These are phyloP conservation scores for Drosophila pegasa DNA, from an alignment of 2,888 invertebrate genomes.

Conservation along the genomic window DNA sequence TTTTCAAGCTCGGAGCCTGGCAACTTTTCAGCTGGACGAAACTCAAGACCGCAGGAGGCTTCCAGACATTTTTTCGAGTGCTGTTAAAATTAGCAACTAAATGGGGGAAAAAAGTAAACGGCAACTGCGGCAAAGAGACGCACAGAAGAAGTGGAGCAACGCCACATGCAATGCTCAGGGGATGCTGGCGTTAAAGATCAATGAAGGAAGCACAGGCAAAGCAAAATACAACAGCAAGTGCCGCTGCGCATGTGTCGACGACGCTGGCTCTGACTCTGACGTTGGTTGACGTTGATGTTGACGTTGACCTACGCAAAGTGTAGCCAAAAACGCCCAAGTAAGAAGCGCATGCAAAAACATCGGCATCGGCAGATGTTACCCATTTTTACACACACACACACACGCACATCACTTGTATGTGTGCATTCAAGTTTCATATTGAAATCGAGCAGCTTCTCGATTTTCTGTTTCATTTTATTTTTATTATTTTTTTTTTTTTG, in stretches of 20 bases:
- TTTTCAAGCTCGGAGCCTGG: constrained; percentile 32
- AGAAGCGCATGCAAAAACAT: constrained; percentile 67
- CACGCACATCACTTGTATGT: constrained; percentile 12
- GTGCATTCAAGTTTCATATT: constrained; percentile 46
- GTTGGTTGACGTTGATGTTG: constrained; percentile 32
- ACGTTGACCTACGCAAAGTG: constrained; percentile 82
- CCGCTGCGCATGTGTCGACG: constrained; percentile 69
- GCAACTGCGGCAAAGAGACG: constrained; percentile 35
- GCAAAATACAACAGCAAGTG: constrained; percentile 41
- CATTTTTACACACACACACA: constrained; percentile 41
- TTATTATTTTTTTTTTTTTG: constrained; percentile 34
- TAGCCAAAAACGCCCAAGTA: constrained; percentile 59
- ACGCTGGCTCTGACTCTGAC: constrained; percentile 18
- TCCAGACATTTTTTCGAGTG: constrained; percentile 62
- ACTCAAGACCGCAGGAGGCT: constrained; percentile 81
- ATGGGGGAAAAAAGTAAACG: constrained; percentile 33
- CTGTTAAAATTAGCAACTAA: constrained; percentile 77
- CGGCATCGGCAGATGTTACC: constrained; percentile 71
- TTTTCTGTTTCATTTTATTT: constrained; percentile 25
- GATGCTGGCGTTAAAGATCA: constrained; percentile 74
- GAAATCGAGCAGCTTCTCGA: constrained; percentile 63
- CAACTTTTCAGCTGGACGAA: constrained; percentile 65
- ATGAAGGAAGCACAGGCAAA: constrained; percentile 60
- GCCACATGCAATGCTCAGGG: constrained; percentile 58
- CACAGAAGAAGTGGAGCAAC: constrained; percentile 27